Evolutionary conservation across 2,797 vertebrate genomes (phyloP).

Genomic region (Schizopygopsis pylzovi): DNA sequence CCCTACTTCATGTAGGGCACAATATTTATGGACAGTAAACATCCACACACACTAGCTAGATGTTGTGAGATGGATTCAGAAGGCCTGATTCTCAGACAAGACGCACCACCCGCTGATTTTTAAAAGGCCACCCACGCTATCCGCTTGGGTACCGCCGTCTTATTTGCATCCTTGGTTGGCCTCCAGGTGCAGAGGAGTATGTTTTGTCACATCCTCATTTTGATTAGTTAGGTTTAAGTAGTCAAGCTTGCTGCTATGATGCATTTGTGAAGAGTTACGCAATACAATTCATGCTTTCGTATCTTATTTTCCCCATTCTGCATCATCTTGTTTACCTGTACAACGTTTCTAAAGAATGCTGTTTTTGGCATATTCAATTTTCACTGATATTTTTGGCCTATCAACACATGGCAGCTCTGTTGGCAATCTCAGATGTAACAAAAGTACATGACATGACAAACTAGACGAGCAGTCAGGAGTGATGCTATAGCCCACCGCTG

Average conservation of each 20-base stretch:
- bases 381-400: not conserved
- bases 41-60: not conserved
- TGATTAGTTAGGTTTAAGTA: slow-evolving; percentile 25
- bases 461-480: slow-evolving; percentile 28
- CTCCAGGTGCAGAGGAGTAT: slow-evolving; percentile 13
- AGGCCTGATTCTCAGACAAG: not conserved
- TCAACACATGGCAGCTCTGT: not conserved
- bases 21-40: slow-evolving; percentile 69
- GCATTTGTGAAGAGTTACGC: slow-evolving; percentile 7
- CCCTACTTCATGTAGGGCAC: not conserved
- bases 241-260: not conserved
- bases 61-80: not conserved
- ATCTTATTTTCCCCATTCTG: not conserved
- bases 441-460: slow-evolving; percentile 31
- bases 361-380: slow-evolving; percentile 14
- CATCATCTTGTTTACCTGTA: slow-evolving; percentile 18
- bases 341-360: not conserved
- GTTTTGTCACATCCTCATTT: slow-evolving; percentile 25
- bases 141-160: not conserved
- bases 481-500: slow-evolving; percentile 25
- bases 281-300: not conserved
- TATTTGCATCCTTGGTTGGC: slow-evolving; percentile 30
- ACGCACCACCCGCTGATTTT: not conserved
- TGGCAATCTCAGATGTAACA: slow-evolving; percentile 14
- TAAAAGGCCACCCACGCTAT: slow-evolving; percentile 27